Base-by-base conservation (phyloP, 2,113 vertebrate species). In the Rhipidura dahli region DNA sequence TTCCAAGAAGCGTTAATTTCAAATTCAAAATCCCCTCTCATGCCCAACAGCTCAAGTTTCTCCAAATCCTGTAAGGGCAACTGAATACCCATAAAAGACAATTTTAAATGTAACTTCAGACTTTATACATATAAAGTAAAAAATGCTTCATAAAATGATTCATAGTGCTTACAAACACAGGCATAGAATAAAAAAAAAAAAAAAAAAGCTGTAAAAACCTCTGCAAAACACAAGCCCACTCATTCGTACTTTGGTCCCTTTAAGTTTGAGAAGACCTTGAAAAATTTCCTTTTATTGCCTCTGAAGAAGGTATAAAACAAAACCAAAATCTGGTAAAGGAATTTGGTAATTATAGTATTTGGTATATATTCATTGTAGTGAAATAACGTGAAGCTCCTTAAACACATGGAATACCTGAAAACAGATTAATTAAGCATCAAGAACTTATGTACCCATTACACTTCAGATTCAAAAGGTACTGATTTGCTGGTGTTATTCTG, bases 241-340 rank as follows among this genome's bases (percentile, higher is more conserved):
- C 23, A 4, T 89, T 88, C 87, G 80, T 88, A 60, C n/a, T 92
- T 89, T 30, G 49, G 50, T 15, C 19, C 15, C 27, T 95, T 90
- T 61, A 96, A 81, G 68, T 42, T 40, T 82, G 37, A 53, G 50
- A 71, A 37, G 27, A 89, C 73, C 15, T 77, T 88, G 66, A 59
- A 57, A 63, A 72, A 72, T 72, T 82, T 94, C 13, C 69, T 89
- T 44, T 89, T 50, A 73, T 51, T 86, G 39, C 10, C 28, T 66
- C 72, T 84, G 73, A 91, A 91, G 19, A 85, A 60, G 15, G 33
- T 81, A 88, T 71, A 87, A 87, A 92, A 92, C 19, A 95, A 73
- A 63, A 81, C 5, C 21, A n/a, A 56, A 45, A 51, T 45, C 27
- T n/a, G 13, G 13, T 70, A 77, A 79, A 85, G 40, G 33, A 84